Evolutionary conservation across 2,113 vertebrate genomes (phyloP).

Genomic region (Albula glossodonta): DNA sequence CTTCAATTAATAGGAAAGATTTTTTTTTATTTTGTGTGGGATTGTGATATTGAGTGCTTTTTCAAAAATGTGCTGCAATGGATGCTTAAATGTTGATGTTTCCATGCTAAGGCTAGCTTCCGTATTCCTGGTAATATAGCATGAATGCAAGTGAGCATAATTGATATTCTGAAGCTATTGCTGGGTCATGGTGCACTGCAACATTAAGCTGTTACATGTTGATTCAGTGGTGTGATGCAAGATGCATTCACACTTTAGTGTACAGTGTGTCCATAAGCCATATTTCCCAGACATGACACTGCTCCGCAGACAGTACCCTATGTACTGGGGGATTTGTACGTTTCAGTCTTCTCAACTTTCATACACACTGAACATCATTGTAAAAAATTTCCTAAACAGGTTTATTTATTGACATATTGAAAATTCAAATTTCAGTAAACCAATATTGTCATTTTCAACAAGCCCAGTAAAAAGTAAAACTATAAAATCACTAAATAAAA

Average conservation of each 20-base stretch:
- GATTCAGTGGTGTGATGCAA: constrained; percentile 87
- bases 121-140: not conserved
- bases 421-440: too few species aligned
- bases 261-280: not conserved
- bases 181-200: constrained; percentile 61
- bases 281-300: not conserved
- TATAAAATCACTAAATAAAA: not conserved
- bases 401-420: too few species aligned
- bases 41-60: constrained; percentile 18
- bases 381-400: too few species aligned
- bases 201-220: constrained; percentile 76
- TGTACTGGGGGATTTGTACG: too few species aligned
- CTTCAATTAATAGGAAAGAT: too few species aligned
- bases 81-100: constrained; percentile 62
- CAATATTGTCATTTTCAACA: too few species aligned
- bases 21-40: constrained; percentile 38
- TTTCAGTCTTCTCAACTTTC: too few species aligned
- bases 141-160: not conserved
- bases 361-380: too few species aligned
- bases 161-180: not conserved
- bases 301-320: too few species aligned
- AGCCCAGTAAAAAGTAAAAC: too few species aligned
- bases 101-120: constrained; percentile 57
- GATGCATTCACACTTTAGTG: constrained; percentile 66
- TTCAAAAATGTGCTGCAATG: constrained; percentile 57